phyloP scores from a whole-genome alignment of 53 echinoderm and acorn worm genomes.

The Crossaster papposus region DNA sequence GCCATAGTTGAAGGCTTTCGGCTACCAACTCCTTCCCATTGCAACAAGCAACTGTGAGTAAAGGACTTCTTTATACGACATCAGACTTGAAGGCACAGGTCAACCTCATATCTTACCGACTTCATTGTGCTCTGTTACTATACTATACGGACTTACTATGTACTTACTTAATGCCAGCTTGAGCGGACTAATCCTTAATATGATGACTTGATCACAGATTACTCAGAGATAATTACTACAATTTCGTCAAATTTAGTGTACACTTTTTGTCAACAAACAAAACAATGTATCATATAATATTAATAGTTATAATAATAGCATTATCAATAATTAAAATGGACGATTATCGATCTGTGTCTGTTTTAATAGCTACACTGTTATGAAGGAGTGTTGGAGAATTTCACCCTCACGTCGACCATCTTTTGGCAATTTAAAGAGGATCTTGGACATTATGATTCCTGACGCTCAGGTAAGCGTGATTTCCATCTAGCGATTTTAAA shows the following conservation, averaged over 20 bases:
- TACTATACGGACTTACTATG: too few species aligned
- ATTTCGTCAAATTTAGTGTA: too few species aligned
- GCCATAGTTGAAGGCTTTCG: slow-evolving; percentile 27
- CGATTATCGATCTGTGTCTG: too few species aligned
- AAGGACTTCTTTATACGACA: neutral
- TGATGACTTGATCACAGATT: too few species aligned
- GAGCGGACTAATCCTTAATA: too few species aligned
- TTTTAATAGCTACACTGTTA: slow-evolving; percentile 19
- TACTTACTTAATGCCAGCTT: neutral
- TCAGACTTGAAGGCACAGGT: neutral
- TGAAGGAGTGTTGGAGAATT: slow-evolving; percentile 46
- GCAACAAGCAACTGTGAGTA: slow-evolving; percentile 34
- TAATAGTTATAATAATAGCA: too few species aligned
- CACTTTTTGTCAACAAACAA: too few species aligned
- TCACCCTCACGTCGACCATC: slow-evolving; percentile 12
- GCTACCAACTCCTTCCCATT: slow-evolving; percentile 32
- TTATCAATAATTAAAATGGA: too few species aligned
- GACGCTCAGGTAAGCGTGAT: slow-evolving; percentile 14
- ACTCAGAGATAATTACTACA: too few species aligned
- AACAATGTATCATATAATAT: too few species aligned
- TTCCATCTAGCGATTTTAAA: neutral
- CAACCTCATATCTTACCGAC: neutral
- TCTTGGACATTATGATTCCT: slow-evolving; percentile 24
- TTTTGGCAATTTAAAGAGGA: slow-evolving; percentile 19
- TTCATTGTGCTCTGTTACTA: too few species aligned